Evolutionary conservation across 2,888 invertebrate genomes (phyloP), one percentile per base, ranked within the genome.

Genomic region (Cotesia congregata): DNA sequence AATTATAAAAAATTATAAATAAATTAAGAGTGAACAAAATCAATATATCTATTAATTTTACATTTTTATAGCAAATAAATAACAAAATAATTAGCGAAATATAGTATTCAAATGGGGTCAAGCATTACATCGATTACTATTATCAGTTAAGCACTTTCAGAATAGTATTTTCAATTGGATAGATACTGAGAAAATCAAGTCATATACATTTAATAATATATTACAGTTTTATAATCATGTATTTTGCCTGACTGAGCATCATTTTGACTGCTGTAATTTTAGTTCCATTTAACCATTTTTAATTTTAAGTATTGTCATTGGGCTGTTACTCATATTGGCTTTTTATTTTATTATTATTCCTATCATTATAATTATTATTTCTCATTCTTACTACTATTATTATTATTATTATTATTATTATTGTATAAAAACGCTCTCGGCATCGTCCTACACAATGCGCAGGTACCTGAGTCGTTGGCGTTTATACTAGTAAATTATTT

Each of bases 401-500:
- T 71, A 2, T 50, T 50, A 39, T 6, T 15, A 15, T 60, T 71
- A 2, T 50, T 17, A 5, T 15, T 38, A 39, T 62, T 62, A 61
- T n/a, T 7, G 15, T 62, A 71, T 50, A n/a, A 30, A 30, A 62
- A 39, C 20, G 62, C 62, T 72, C 61, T 62, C 61, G 72, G 64
- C 41, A 64, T 39, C 38, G 6, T 73, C 61, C 39, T 68, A 61
- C 68, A 72, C 71, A 50, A 50, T 50, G 50, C 67, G 64, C 64
- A 64, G 68, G 76, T 76, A 72, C 72, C 76, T 76, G 76, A 76
- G 41, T 76, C 72, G 67, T 67, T 17, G 67, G 62, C 72, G 72
- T 67, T 76, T 72, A 67, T 50, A 64, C 39, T 67, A 59, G 38
- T 59, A 30, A 64, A 30, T 64, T 62, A 17, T 62, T 38, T 71